Percentiles rank a stretch among this genome's conserved stretches.
Conservation (phyloP, 1,140 invertebrate species). For the Hyles euphorbiae region DNA sequence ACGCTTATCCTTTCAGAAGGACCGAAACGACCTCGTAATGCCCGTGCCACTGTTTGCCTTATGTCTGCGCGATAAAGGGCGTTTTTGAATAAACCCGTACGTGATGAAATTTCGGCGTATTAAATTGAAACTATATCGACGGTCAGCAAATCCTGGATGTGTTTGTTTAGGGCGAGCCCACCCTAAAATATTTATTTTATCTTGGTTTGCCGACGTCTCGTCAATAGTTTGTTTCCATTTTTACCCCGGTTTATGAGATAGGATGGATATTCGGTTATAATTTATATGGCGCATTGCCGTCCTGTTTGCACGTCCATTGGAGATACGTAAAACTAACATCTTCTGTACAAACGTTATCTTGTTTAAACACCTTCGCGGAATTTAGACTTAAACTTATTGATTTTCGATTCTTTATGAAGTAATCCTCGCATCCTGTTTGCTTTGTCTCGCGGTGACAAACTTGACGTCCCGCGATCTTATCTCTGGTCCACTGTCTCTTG, state of each 20-base stretch:
- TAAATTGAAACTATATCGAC: conserved; percentile 73
- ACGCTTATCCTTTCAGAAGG: conserved; percentile 12
- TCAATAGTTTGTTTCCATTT: conserved; percentile 70
- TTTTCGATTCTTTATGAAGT: conserved; percentile 42
- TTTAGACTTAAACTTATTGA: conserved; percentile 51
- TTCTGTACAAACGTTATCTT: conserved; percentile 55
- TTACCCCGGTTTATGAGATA: conserved; percentile 59
- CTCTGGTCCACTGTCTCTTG: background rate
- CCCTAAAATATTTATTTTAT: conserved; percentile 75
- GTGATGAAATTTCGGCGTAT: conserved; percentile 67
- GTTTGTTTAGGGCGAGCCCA: conserved; percentile 72
- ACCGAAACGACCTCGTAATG: conserved; percentile 13
- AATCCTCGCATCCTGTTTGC: conserved; percentile 43
- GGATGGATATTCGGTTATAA: conserved; percentile 58
- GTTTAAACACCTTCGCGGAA: conserved; percentile 65
- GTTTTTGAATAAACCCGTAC: conserved; percentile 30
- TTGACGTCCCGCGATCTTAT: conserved; percentile 12
- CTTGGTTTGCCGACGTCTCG: conserved; percentile 70
- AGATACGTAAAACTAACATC: conserved; percentile 66
- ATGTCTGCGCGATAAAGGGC: conserved; percentile 24
- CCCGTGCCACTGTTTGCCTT: conserved; percentile 14
- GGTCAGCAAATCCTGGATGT: conserved; percentile 69
- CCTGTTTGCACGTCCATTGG: conserved; percentile 47
- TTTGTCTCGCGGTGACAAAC: conserved; percentile 31
- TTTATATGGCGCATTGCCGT: conserved; percentile 52